phyloP scores from a whole-genome alignment of 30 jellyfish, hydroid and myxozoan species.

The Hydra vulgaris region DNA sequence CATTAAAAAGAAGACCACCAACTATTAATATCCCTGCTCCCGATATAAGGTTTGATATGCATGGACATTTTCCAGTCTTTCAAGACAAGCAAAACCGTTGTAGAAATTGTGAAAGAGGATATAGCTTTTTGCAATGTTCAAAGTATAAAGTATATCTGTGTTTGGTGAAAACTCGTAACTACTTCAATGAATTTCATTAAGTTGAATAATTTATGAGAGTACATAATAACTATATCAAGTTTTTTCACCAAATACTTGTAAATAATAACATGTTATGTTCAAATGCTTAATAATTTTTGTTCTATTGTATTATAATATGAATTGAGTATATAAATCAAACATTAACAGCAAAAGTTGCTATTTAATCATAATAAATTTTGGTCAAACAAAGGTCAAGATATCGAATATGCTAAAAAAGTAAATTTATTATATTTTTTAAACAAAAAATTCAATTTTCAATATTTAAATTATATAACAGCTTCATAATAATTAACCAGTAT shows the following conservation, averaged over 20 bases:
- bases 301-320: too few relatives aligned
- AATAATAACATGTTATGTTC: too few relatives aligned
- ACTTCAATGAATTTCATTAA: slow-evolving; percentile 31
- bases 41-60: slow-evolving; percentile 21
- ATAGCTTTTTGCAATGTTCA: slow-evolving; percentile 12
- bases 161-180: slow-evolving; percentile 18
- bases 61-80: slow-evolving; percentile 29
- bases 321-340: too few relatives aligned
- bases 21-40: slow-evolving; percentile 12
- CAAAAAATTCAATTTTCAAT: not conserved
- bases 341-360: too few relatives aligned
- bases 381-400: not conserved
- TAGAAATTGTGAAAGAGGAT: slow-evolving; percentile 35
- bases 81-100: slow-evolving; percentile 24
- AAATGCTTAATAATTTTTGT: too few relatives aligned
- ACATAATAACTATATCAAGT: not conserved
- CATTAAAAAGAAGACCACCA: slow-evolving; percentile 22
- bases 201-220: not conserved
- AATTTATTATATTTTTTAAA: too few relatives aligned
- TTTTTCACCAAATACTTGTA: too few relatives aligned
- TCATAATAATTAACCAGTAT: not conserved
- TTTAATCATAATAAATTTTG: too few relatives aligned
- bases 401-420: not conserved
- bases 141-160: slow-evolving; percentile 33
- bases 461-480: not conserved